Conservation (phyloP, 1,140 invertebrate genomes). For the Aphis gossypii region DNA sequence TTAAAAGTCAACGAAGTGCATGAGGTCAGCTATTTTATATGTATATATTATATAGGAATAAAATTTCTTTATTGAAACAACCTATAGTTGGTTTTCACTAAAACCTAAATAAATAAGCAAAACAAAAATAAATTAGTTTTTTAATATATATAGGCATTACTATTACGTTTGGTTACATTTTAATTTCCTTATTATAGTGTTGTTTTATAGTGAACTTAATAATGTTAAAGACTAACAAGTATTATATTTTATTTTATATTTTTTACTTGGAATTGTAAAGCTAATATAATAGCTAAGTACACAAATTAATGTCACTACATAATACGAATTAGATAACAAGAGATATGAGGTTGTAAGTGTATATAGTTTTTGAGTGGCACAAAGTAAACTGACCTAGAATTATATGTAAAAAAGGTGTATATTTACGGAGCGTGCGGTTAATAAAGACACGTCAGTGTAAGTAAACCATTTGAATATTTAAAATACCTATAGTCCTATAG, state of each 20-base stretch:
- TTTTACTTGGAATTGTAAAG: no score
- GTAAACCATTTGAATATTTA: not conserved
- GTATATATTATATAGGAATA: no score
- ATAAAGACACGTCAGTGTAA: not conserved
- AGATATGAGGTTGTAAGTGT: not conserved
- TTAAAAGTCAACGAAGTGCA: no score
- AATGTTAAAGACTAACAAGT: not conserved
- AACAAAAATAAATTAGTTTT: not conserved
- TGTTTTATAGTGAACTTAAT: not conserved
- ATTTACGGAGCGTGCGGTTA: no score
- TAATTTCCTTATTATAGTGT: not conserved
- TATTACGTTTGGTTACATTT: not conserved
- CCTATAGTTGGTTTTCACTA: not conserved
- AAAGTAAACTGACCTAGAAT: not conserved
- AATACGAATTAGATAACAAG: not conserved
- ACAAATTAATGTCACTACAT: no score
- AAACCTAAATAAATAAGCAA: not conserved
- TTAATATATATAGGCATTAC: not conserved
- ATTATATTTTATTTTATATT: not conserved
- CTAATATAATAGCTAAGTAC: no score
- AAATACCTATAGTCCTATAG: not conserved
- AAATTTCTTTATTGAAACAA: not conserved
- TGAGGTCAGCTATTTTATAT: no score
- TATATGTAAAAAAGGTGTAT: not conserved
- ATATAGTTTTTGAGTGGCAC: not conserved